Percentiles rank a stretch among this genome's conserved stretches.
phyloP scores from a whole-genome alignment of 2,888 invertebrate genomes.

The Polymixis lichenea region DNA sequence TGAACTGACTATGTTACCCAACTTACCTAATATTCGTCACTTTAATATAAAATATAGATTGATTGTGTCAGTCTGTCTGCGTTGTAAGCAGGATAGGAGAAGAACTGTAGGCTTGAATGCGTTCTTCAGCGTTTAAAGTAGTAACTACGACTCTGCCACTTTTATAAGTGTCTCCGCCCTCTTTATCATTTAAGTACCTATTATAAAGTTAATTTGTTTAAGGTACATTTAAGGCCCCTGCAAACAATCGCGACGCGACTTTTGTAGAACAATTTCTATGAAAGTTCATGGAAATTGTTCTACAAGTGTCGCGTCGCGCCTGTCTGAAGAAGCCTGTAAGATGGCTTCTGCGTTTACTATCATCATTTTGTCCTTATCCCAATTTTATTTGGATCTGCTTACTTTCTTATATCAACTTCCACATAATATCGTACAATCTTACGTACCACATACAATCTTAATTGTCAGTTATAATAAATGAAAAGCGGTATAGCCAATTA shows the following conservation, averaged over 20 bases:
- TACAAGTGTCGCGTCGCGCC: too few relatives aligned
- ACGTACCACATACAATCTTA: background rate
- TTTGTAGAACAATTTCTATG: too few relatives aligned
- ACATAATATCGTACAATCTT: too few relatives aligned
- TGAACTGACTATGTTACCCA: background rate
- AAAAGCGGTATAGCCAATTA: conserved; percentile 24
- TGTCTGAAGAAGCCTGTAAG: too few relatives aligned
- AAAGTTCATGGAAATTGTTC: too few relatives aligned
- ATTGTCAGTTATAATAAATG: conserved; percentile 11
- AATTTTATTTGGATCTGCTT: background rate
- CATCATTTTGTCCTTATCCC: background rate
- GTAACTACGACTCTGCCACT: background rate
- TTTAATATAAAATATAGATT: background rate
- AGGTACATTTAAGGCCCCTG: too few relatives aligned
- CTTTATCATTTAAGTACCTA: background rate
- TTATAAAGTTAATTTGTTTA: background rate
- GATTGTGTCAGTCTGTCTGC: background rate
- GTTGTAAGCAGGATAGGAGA: background rate
- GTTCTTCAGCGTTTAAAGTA: too few relatives aligned
- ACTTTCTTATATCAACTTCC: background rate
- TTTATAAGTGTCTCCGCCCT: background rate
- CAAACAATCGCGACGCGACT: too few relatives aligned
- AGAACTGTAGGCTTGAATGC: background rate
- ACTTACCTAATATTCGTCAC: background rate
- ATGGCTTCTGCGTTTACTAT: background rate